Evolutionary conservation across 2,797 vertebrate species (phyloP).

Genomic region (Gallinago nigripennis): DNA sequence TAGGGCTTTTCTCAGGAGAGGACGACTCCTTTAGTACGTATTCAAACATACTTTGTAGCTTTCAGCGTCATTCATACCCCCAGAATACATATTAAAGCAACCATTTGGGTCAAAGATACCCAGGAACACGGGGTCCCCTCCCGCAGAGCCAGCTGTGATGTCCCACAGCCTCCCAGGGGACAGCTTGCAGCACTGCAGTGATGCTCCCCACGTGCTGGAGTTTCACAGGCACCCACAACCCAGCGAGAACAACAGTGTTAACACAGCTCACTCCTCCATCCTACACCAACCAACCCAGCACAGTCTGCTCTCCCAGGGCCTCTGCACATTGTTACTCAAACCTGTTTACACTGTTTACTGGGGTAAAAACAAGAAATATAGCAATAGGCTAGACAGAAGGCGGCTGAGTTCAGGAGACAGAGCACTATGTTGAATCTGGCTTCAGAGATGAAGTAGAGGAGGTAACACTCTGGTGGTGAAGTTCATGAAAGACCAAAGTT

Average conservation of each 20-base stretch:
- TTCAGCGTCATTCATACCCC: neutral
- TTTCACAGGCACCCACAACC: neutral
- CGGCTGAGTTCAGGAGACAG: neutral
- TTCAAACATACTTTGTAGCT: neutral
- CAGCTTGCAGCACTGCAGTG: neutral
- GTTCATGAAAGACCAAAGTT: neutral
- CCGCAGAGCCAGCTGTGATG: neutral
- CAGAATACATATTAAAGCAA: neutral
- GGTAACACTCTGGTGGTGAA: neutral
- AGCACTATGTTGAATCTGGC: neutral
- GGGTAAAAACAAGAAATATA: neutral
- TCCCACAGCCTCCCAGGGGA: neutral
- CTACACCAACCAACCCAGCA: neutral
- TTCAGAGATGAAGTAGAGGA: neutral
- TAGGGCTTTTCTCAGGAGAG: neutral
- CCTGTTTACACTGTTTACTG: neutral
- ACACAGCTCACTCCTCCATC: neutral
- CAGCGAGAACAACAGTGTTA: fast-evolving
- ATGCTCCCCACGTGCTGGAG: neutral
- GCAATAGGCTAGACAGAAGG: neutral
- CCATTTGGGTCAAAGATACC: neutral
- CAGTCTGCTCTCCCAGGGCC: neutral
- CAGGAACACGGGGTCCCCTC: neutral
- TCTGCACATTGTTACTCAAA: neutral
- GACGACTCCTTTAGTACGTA: fast-evolving